Conservation (phyloP, 2,113 vertebrate genomes). For the Dascyllus trimaculatus region DNA sequence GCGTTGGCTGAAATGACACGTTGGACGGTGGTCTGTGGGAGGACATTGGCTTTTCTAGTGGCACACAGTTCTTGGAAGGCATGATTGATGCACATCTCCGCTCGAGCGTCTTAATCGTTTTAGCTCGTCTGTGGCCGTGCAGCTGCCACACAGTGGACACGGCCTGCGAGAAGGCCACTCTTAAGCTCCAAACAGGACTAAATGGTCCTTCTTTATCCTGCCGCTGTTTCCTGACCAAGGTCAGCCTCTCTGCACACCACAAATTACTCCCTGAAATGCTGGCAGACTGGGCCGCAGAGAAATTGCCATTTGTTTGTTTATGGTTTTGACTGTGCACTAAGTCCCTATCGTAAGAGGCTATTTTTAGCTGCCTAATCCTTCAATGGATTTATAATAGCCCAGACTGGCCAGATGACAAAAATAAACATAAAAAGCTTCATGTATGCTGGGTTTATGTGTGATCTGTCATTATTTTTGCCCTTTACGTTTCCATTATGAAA, state of each 20-base stretch:
- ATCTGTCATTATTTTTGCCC: slow-evolving; percentile 70
- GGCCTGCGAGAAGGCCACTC: slow-evolving; percentile 28
- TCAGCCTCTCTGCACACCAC: slow-evolving; percentile 70
- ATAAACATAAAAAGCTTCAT: slow-evolving; percentile 55
- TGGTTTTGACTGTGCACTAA: slow-evolving; percentile 63
- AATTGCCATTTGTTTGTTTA: slow-evolving; percentile 79
- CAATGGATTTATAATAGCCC: slow-evolving; percentile 78
- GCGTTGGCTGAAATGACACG: slow-evolving; percentile 50
- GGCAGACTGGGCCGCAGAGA: slow-evolving; percentile 53
- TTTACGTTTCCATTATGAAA: slow-evolving; percentile 25
- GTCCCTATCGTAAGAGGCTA: slow-evolving; percentile 64
- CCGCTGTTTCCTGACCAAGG: slow-evolving; percentile 72
- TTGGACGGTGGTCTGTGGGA: slow-evolving; percentile 53
- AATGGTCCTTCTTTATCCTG: slow-evolving; percentile 57
- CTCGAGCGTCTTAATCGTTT: slow-evolving; percentile 80
- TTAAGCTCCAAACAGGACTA: slow-evolving; percentile 49
- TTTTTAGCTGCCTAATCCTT: slow-evolving; percentile 81
- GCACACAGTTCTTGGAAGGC: slow-evolving; percentile 81
- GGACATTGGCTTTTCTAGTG: slow-evolving; percentile 56
- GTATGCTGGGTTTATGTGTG: slow-evolving; percentile 66
- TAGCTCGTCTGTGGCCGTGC: slow-evolving; percentile 74
- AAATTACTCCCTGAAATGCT: slow-evolving; percentile 74
- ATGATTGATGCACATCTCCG: slow-evolving; percentile 83
- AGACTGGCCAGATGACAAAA: slow-evolving; percentile 71
- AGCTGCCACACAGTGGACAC: slow-evolving; percentile 65